Base-by-base conservation (phyloP, 2,888 invertebrate species). In the Tillus elongatus region DNA sequence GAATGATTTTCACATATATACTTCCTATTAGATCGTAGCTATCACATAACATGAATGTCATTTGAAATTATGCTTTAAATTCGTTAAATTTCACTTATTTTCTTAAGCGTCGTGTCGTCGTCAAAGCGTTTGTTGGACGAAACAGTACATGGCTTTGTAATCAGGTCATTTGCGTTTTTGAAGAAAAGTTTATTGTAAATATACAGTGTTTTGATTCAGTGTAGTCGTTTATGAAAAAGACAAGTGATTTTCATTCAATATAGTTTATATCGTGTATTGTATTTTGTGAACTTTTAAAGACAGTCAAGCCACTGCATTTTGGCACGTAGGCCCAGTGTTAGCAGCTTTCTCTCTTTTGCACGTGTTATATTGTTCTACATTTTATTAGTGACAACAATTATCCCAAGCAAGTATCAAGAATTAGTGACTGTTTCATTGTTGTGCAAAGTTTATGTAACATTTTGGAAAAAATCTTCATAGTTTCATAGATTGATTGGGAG, bases 31-130 rank as follows among this genome's bases (percentile, higher is more conserved):
- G 32, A 39, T 45, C 34, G 41, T 36, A 38, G 26, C 35, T 39
- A 37, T 35, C 38, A 24, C n/a, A 35, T 36, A 24, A 37, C 19
- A 40, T 50, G 58, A 54, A 48, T 63, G 63, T 63, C 61, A 62
- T 55, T 27, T 30, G 32, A 39, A 53, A 53, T 61, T 56, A 55
- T 40, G 16, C 33, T 31, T 47, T 57, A 57, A 54, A 60, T 63
- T 54, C 60, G 58, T 59, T 57, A 60, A 47, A 58, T 62, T 51
- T 47, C 45, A 39, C 35, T 41, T 40, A 46, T 54, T 55, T 59
- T 48, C 45, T 49, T 49, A 59, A 51, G 63, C 63, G 63, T 63
- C 63, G 53, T 52, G 50, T 54, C 52, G 51, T 55, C 52, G 44
- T 44, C 41, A 40, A 42, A 36, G 44, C 39, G 41, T 44, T 44